Conservation (phyloP, 2,888 invertebrate species). For the Theretra japonica region DNA sequence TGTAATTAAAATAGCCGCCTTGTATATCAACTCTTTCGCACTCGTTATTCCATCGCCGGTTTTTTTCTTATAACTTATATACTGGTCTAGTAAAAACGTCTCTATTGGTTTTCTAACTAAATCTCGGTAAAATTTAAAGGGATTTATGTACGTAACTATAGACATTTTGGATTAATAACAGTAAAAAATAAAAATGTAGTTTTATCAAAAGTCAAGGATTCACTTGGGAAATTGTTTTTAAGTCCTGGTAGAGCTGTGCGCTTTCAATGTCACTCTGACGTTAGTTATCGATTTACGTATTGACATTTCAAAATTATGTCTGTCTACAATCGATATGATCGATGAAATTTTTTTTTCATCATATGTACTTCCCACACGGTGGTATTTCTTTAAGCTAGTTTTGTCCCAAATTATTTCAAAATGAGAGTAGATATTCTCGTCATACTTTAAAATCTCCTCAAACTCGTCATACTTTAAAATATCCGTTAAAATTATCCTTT, state of each 20-base stretch:
- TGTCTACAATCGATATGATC: not conserved
- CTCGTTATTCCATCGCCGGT: slow-evolving; percentile 87
- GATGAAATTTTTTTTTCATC: not conserved
- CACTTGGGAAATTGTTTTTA: not conserved
- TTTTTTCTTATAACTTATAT: slow-evolving; percentile 85
- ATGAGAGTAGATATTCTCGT: too few relatives aligned
- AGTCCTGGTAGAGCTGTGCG: slow-evolving; percentile 14
- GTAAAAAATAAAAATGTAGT: not conserved
- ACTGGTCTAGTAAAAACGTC: slow-evolving; percentile 77
- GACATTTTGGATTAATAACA: slow-evolving; percentile 51
- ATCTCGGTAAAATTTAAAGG: slow-evolving; percentile 65
- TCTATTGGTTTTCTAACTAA: slow-evolving; percentile 69
- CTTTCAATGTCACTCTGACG: not conserved
- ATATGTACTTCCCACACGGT: too few relatives aligned
- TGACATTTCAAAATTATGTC: not conserved
- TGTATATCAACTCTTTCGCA: slow-evolving; percentile 86
- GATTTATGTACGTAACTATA: slow-evolving; percentile 62
- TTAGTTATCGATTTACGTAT: not conserved
- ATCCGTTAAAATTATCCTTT: too few relatives aligned
- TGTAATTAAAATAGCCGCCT: slow-evolving; percentile 88
- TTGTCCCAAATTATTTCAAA: too few relatives aligned
- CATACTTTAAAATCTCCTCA: too few relatives aligned
- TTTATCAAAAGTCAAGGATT: not conserved
- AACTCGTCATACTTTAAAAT: too few relatives aligned
- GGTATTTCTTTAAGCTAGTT: too few relatives aligned